phyloP scores from a whole-genome alignment of 2,113 vertebrate species.

The Arizona elegans region DNA sequence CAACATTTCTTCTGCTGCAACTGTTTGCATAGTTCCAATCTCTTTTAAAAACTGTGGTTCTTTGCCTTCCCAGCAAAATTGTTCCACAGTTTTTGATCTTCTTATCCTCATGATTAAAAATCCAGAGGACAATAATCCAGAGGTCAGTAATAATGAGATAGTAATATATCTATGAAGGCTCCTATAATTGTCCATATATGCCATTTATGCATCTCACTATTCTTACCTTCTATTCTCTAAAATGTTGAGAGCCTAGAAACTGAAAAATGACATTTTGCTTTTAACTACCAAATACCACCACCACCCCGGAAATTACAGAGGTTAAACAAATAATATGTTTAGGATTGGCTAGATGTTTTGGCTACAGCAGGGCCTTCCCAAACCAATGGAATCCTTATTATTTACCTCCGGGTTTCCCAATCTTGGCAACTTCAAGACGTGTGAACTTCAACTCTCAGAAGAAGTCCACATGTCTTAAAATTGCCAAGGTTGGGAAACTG shows the following conservation, averaged over 20 bases:
- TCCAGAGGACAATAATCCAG: neutral
- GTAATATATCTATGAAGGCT: neutral
- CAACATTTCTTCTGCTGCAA: neutral
- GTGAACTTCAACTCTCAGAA: neutral
- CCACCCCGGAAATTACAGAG: too few species aligned
- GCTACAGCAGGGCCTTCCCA: neutral
- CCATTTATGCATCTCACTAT: neutral
- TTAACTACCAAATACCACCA: neutral
- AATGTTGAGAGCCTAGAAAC: neutral
- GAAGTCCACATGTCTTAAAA: neutral
- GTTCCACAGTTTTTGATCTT: neutral
- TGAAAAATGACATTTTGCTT: neutral
- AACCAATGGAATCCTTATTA: neutral
- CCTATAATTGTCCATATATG: neutral
- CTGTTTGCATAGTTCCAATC: neutral
- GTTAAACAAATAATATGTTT: neutral
- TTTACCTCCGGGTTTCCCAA: neutral
- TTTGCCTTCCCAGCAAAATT: neutral
- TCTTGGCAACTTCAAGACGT: neutral
- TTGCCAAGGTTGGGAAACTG: neutral
- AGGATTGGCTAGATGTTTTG: neutral
- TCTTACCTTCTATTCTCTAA: neutral
- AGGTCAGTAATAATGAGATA: neutral
- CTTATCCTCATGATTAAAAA: neutral
- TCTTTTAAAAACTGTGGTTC: neutral